Conservation (phyloP, 2,888 invertebrate genomes). For the Lypha dubia region DNA sequence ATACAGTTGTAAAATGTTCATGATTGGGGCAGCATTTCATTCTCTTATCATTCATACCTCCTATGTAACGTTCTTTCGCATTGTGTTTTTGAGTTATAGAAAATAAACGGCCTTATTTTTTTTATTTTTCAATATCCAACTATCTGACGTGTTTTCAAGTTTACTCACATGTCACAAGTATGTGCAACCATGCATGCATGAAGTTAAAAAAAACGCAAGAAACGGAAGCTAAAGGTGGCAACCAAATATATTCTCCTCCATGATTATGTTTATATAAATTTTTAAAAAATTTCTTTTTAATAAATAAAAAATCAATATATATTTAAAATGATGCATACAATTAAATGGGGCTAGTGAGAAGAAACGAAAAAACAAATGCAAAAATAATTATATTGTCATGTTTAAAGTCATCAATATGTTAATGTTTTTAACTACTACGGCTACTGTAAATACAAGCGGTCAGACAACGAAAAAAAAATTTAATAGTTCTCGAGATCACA, state of each 20-base stretch:
- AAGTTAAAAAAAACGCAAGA: neutral
- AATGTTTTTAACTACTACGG: slow-evolving; percentile 58
- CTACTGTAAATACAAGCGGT: slow-evolving; percentile 52
- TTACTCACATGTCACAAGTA: slow-evolving; percentile 45
- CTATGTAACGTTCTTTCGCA: neutral
- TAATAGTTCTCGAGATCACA: slow-evolving; percentile 64
- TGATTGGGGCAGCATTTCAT: neutral
- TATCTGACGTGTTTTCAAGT: slow-evolving; percentile 13
- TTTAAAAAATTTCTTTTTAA: slow-evolving; percentile 21
- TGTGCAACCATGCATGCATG: slow-evolving; percentile 30
- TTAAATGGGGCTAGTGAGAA: neutral
- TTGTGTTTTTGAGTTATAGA: slow-evolving; percentile 28
- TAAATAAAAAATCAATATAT: slow-evolving; percentile 57
- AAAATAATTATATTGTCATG: slow-evolving; percentile 60
- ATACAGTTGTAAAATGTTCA: no score
- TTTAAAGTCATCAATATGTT: slow-evolving; percentile 70
- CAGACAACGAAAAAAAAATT: slow-evolving; percentile 22
- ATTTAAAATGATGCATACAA: slow-evolving; percentile 2
- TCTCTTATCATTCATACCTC: slow-evolving; percentile 7
- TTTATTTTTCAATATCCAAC: slow-evolving; percentile 10
- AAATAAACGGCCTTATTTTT: slow-evolving; percentile 15
- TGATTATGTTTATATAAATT: slow-evolving; percentile 33
- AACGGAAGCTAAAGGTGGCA: slow-evolving; percentile 50
- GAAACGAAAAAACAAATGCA: neutral
- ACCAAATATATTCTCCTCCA: slow-evolving; percentile 35